Evolutionary conservation across 2,888 invertebrate genomes (phyloP), one percentile per base, ranked within the genome.

Genomic region (Stenodera caucasica): DNA sequence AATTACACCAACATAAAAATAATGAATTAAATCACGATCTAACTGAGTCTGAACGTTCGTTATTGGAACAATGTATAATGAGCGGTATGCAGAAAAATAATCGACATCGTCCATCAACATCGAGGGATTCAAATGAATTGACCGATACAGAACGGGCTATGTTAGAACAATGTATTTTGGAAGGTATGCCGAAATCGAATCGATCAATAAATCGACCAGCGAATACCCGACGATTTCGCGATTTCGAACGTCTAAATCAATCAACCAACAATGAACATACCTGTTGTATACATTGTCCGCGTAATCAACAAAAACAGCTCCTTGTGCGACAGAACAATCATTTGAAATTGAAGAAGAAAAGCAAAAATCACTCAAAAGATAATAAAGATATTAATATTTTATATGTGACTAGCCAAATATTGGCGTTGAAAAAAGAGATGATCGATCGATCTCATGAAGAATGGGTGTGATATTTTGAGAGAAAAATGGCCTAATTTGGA

Each of bases 401-500:
- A 57, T 67, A 71, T 63, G 69, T 73, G 61, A 64, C 71, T 59
- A 77, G 75, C 72, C 78, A 79, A 78, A 80, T 80, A 68, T 64
- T 75, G 69, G 70, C 72, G 52, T 68, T 74, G 55, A 70, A 75
- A 64, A 68, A 73, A 67, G 71, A 73, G 56, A 65, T 72, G 60
- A 69, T 73, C 54, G 71, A 74, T 60, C 63, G 72, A 66, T 72
- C 74, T 58, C 72, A 75, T 59, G 77, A 78, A 67, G 75, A 77
- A 74, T 83, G 82, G 81, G 81, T 81, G 69, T 82, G 80, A 81
- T 61, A 18, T 15, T 15, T 11, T 3, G 7, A 40, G 2, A 18
- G 18, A 40, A 0, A 30, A 30, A 7, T 40, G 40, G 40, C 40
- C 40, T 40, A 40, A 40, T 40, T 40, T 18, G 6, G 18, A 15